phyloP scores from a whole-genome alignment of 1,140 invertebrate genomes.

The Euura saliciscinereae region DNA sequence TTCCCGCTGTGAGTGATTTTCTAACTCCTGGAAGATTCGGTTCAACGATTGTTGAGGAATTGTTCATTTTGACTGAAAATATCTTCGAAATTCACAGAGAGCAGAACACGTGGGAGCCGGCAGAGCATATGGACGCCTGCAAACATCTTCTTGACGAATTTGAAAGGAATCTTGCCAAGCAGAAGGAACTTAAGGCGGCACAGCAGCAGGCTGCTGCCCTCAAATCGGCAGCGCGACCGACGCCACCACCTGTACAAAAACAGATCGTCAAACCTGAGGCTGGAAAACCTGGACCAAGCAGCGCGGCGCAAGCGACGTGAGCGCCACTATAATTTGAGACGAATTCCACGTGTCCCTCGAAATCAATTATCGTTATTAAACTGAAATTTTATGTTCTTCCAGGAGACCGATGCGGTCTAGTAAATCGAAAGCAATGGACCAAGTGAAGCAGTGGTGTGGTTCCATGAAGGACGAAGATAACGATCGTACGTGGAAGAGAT shows the following conservation, averaged over 20 bases:
- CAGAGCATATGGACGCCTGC: constrained; percentile 73
- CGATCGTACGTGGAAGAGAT: constrained; percentile 41
- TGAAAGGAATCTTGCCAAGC: constrained; percentile 76
- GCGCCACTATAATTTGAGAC: background rate
- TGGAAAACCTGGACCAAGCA: constrained; percentile 53
- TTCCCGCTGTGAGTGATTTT: constrained; percentile 68
- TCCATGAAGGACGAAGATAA: constrained; percentile 67
- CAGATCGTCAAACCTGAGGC: constrained; percentile 44
- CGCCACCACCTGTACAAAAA: constrained; percentile 43
- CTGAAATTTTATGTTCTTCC: constrained; percentile 12
- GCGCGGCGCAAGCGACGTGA: constrained; percentile 49
- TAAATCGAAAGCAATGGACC: constrained; percentile 80
- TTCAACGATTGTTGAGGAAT: background rate
- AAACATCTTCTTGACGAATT: constrained; percentile 78
- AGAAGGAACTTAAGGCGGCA: constrained; percentile 71
- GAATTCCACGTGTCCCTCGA: no score
- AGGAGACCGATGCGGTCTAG: constrained; percentile 77
- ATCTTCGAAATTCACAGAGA: constrained; percentile 57
- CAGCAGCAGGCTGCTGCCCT: constrained; percentile 53
- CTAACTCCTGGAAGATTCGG: constrained; percentile 19
- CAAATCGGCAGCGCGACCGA: constrained; percentile 40
- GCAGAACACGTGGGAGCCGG: constrained; percentile 81
- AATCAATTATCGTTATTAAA: constrained; percentile 10
- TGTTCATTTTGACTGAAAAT: constrained; percentile 3
- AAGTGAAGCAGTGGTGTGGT: constrained; percentile 84